Percentiles rank a stretch among this genome's conserved stretches.
Evolutionary conservation across 2,888 invertebrate genomes (phyloP).

Genomic region (Eurois occulta): DNA sequence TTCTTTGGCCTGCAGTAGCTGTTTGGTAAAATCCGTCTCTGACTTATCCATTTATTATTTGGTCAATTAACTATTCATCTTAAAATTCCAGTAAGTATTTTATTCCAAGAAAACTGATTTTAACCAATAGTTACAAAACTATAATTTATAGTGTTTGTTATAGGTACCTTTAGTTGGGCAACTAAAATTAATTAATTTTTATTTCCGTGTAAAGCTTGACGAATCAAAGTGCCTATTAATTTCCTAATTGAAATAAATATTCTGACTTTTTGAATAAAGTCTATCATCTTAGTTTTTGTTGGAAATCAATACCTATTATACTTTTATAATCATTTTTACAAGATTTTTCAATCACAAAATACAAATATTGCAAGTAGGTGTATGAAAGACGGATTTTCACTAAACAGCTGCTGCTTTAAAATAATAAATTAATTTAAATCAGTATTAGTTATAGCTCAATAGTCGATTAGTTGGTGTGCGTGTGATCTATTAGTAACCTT

Average conservation of each 20-base stretch:
- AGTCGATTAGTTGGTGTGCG: conserved; percentile 65
- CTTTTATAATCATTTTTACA: neutral
- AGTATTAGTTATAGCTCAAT: conserved; percentile 61
- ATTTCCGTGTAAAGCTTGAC: neutral
- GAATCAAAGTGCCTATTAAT: neutral
- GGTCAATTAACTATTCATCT: neutral
- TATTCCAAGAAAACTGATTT: neutral
- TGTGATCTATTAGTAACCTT: conserved; percentile 63
- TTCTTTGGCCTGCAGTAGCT: conserved; percentile 47
- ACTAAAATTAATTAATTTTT: neutral
- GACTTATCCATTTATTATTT: neutral
- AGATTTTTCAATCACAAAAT: neutral
- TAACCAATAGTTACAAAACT: neutral
- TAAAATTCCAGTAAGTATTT: neutral
- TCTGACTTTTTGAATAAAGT: neutral
- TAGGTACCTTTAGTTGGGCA: neutral
- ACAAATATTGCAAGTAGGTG: neutral
- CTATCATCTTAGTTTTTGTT: neutral
- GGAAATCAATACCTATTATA: neutral
- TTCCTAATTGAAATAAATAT: neutral
- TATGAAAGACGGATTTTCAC: conserved; percentile 50
- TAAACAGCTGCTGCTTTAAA: conserved; percentile 47
- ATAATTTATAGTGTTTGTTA: neutral
- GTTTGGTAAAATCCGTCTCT: conserved; percentile 53
- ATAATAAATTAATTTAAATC: conserved; percentile 43